Evolutionary conservation across 2,888 invertebrate species (phyloP).

Genomic region (Pyrocoelia pectoralis): DNA sequence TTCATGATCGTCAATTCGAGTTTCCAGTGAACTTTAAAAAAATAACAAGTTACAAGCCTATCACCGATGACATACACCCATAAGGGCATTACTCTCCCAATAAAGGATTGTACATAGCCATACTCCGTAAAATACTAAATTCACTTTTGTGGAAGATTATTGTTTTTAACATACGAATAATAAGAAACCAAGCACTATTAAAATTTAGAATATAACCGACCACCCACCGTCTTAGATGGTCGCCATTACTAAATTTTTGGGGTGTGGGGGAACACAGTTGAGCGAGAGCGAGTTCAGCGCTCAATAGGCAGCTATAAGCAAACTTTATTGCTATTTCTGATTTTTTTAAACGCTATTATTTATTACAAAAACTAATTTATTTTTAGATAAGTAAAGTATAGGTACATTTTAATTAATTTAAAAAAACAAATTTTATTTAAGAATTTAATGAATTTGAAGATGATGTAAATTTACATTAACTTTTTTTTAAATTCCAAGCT

Average conservation of each 20-base stretch:
- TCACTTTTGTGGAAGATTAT: constrained; percentile 39
- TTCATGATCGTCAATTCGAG: constrained; percentile 45
- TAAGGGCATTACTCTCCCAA: constrained; percentile 42
- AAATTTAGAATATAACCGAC: constrained; percentile 55
- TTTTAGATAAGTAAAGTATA: no score
- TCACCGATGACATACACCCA: constrained; percentile 49
- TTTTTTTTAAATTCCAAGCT: no score
- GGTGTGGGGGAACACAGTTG: constrained; percentile 33
- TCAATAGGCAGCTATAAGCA: constrained; percentile 38
- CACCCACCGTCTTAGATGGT: constrained; percentile 59
- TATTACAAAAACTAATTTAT: no score
- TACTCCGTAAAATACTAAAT: constrained; percentile 24
- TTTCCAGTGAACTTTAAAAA: constrained; percentile 45
- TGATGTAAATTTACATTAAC: no score
- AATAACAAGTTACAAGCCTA: constrained; percentile 49
- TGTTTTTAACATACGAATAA: constrained; percentile 45
- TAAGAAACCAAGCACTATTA: constrained; percentile 54
- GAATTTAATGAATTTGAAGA: no score
- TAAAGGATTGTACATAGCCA: constrained; percentile 25
- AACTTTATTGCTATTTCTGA: not conserved
- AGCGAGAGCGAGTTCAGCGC: constrained; percentile 33
- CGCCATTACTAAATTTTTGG: constrained; percentile 54
- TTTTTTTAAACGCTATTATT: no score
- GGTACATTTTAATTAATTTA: no score
- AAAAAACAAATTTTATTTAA: no score